Percentiles rank a stretch among this genome's conserved stretches.
phyloP scores from a whole-genome alignment of 2,888 invertebrate genomes.

The Heteromurus nitidus region DNA sequence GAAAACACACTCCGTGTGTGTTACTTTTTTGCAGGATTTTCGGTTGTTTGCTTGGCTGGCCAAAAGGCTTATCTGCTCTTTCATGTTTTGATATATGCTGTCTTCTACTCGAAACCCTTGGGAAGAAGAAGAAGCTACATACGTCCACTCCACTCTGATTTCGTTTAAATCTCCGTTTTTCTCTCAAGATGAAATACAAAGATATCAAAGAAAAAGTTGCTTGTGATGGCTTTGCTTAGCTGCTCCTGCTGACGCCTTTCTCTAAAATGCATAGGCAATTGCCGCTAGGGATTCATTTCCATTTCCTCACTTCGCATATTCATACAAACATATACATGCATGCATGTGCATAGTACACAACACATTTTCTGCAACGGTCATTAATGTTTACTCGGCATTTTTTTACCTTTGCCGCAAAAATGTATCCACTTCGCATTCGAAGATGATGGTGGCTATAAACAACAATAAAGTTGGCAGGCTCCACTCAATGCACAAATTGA shows the following conservation, averaged over 20 bases:
- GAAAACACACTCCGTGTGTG: neutral
- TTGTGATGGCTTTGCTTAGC: neutral
- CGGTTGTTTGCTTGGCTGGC: neutral
- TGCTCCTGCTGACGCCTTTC: neutral
- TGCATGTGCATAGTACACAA: no score
- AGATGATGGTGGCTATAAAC: no score
- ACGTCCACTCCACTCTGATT: neutral
- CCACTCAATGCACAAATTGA: no score
- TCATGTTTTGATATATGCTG: neutral
- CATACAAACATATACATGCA: no score
- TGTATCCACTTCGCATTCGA: no score
- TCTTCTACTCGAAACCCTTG: no score
- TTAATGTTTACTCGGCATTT: constrained; percentile 9
- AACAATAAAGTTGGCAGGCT: neutral
- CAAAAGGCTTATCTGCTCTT: neutral
- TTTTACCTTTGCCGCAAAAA: neutral
- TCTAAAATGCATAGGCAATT: neutral
- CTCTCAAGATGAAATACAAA: neutral
- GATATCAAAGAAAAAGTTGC: neutral
- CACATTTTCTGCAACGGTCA: neutral
- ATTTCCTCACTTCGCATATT: neutral
- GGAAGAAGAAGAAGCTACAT: no score
- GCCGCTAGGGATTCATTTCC: neutral
- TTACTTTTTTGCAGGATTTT: constrained; percentile 8
- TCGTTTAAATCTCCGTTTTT: constrained; percentile 6